A percentile compares a stretch with the other conserved stretches of the same genome.
Conservation (phyloP, 37 sponge, comb jelly and placozoan genomes). For the Crambe crambe region DNA sequence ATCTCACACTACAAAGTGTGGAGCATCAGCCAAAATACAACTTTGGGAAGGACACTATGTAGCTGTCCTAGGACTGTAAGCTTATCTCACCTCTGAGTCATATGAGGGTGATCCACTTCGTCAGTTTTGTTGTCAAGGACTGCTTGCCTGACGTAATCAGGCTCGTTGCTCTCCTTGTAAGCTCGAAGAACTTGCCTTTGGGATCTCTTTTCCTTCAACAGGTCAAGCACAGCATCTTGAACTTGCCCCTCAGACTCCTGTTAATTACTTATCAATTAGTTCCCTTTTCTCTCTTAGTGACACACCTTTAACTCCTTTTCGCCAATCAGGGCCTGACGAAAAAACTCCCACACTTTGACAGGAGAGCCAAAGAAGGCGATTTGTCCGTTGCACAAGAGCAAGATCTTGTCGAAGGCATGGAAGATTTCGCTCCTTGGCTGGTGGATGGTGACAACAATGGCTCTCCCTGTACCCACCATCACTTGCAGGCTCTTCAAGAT, state of each 20-base stretch:
- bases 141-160: constrained; percentile 35
- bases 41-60: background rate
- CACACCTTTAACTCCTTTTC: constrained; percentile 30
- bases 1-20: too few relatives aligned
- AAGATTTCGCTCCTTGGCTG: constrained; percentile 93
- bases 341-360: constrained; percentile 63
- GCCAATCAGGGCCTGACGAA: constrained; percentile 43
- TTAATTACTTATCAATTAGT: background rate
- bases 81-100: background rate
- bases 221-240: constrained; percentile 55
- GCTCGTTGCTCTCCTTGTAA: constrained; percentile 55
- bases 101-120: background rate
- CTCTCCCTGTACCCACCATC: constrained; percentile 69
- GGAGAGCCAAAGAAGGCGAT: constrained; percentile 93
- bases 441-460: constrained; percentile 91
- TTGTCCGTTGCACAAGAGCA: constrained; percentile 81
- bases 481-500: constrained; percentile 67
- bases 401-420: constrained; percentile 90
- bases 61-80: background rate
- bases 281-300: background rate
- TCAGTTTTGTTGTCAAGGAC: constrained; percentile 10
- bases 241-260: constrained; percentile 12
- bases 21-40: too few relatives aligned
- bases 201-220: constrained; percentile 55
- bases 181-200: constrained; percentile 52